Conservation (phyloP, 2,888 invertebrate species). For the Plebejus argus region DNA sequence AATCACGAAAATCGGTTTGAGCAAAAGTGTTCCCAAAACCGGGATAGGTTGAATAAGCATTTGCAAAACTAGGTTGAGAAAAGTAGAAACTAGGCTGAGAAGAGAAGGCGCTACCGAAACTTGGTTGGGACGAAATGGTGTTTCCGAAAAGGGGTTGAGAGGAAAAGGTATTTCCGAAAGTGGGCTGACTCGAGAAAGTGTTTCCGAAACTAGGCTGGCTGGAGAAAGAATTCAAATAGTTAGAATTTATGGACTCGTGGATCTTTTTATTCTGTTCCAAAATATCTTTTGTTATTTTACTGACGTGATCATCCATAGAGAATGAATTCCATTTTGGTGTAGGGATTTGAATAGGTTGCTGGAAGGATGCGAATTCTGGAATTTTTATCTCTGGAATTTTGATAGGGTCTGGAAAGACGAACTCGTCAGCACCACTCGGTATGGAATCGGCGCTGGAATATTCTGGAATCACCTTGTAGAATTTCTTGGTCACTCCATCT, state of each 20-base stretch:
- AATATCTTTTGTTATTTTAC: background rate
- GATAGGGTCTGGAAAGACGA: background rate
- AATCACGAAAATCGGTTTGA: background rate
- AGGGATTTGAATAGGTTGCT: conserved; percentile 1
- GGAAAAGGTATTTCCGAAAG: background rate
- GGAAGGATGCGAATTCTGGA: background rate
- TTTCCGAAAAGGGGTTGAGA: background rate
- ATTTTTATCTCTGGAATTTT: conserved; percentile 12
- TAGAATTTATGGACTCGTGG: conserved; percentile 9
- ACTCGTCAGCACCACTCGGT: background rate
- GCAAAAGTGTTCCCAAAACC: background rate
- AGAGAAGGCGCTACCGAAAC: background rate
- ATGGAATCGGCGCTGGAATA: conserved; percentile 1
- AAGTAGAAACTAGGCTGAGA: background rate
- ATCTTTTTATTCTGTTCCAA: conserved; percentile 15
- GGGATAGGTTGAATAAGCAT: background rate
- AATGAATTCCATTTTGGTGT: background rate
- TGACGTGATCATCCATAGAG: background rate
- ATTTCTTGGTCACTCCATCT: background rate
- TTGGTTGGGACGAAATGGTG: background rate
- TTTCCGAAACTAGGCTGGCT: background rate
- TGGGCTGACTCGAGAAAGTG: background rate
- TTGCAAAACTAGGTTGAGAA: background rate
- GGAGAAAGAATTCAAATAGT: background rate
- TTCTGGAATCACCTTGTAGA: conserved; percentile 19